Base-by-base conservation (phyloP, 1,140 invertebrate genomes). In the Oedothorax gibbosus region DNA sequence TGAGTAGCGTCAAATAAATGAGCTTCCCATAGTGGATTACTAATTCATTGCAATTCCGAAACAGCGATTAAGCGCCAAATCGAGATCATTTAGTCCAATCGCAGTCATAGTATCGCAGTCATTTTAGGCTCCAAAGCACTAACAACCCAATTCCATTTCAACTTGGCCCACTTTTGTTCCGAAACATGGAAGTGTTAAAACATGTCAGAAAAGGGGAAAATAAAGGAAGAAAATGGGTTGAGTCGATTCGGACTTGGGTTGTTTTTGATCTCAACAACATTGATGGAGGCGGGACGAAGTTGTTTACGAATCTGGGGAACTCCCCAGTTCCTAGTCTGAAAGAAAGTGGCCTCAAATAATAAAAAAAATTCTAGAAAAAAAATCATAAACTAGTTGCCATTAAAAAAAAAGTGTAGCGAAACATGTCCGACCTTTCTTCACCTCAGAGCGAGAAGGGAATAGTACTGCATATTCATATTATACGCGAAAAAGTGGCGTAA, bases 261-360 rank as follows among this genome's bases (percentile, higher is more conserved):
- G 35, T 35, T 35, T 35, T 35, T 5, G 35, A 35, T 35, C 35
- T 35, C 35, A 35, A 35, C 35, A 35, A 35, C 35, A 35, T 35
- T 2, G 35, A 35, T 35, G 35, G 35, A 35, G 35, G 35, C 35
- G 60, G 60, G 72, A 57, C 18, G 56, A 35, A 75, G 53, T 75
- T 75, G 72, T 75, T 75, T 75, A 75, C 56, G 72, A 75, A 75
- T 60, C 72, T 75, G 72, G 72, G 72, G 21, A 75, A 75, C 72
- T 57, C 72, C 72, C 72, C 20, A 75, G 35, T 5, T 1, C 69
- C 72, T 20, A 60, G 53, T 75, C 20, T 20, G 72, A 18, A 56
- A 35, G 60, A 60, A 75, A 75, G 60, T 53, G 53, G 72, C 72
- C 69, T 53, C 9, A 49, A 71, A 71, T 11, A 71, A 71, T 51